Conservation (phyloP, 2,797 vertebrate species). For the Chromis chromis region DNA sequence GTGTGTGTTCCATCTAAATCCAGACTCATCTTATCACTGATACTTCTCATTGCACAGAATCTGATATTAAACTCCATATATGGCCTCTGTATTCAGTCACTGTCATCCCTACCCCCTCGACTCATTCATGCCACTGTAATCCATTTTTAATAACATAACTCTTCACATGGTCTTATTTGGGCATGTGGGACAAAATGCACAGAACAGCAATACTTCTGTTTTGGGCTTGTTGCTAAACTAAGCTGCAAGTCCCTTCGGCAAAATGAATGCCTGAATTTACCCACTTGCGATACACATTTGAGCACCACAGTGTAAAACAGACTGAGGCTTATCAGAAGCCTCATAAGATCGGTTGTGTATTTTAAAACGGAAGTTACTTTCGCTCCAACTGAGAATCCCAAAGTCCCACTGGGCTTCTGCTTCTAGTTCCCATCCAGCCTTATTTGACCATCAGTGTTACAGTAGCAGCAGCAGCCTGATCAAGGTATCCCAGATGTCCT, state of each 20-base stretch:
- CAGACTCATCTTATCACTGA: background rate
- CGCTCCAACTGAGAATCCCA: background rate
- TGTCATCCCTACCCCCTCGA: constrained; percentile 15
- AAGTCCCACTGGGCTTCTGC: constrained; percentile 4
- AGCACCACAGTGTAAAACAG: background rate
- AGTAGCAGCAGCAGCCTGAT: background rate
- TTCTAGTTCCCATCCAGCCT: constrained; percentile 8
- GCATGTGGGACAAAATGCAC: constrained; percentile 14
- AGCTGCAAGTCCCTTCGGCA: background rate
- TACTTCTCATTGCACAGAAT: background rate
- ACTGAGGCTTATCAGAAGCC: background rate
- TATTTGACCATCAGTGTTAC: background rate
- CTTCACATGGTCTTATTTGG: constrained; percentile 27
- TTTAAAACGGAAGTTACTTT: background rate
- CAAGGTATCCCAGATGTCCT: background rate
- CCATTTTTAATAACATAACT: constrained; percentile 26
- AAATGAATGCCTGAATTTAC: background rate
- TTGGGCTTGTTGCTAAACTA: background rate
- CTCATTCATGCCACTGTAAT: constrained; percentile 22
- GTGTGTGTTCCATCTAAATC: background rate
- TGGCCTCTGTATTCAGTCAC: constrained; percentile 14
- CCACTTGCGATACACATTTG: background rate
- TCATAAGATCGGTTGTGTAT: background rate
- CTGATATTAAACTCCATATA: constrained; percentile 8
- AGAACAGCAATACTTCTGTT: background rate